Base-by-base conservation (phyloP, 2,113 vertebrate genomes). In the Peromyscus californicus region DNA sequence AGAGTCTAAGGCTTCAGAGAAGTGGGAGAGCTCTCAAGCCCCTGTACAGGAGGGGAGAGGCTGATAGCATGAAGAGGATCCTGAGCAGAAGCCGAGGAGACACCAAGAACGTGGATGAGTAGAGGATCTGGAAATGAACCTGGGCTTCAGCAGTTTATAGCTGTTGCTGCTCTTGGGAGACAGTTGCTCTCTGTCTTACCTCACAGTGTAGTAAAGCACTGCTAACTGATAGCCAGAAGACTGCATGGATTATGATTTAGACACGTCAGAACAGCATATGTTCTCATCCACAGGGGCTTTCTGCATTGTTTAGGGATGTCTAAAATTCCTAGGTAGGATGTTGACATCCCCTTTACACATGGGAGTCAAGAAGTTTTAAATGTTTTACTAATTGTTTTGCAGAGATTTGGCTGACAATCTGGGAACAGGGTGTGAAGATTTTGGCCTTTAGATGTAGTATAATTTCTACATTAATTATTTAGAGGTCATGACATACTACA, bases 401-500 rank as follows among this genome's bases (percentile, higher is more conserved):
- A 63, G 74, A 57, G 61, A 88, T 93, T 93, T 95, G 93, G 76
- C 78, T 82, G 70, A 74, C n/a, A 89, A 89, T 5, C 59, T 70
- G n/a, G 45, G 16, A 61, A 94, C 19, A 19, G 31, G 31, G 86
- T 94, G 76, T 74, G 78, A 83, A 89, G 29, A 89, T 78, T 92
- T 95, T 79, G 74, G 86, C 67, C 61, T 86, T 93, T 85, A 94
- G 45, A 72, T 42, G 78, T 89, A 79, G 36, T 80, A 6, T 87
- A 91, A 91, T 83, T 97, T 97, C 33, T 74, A 90, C 87, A 65
- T 87, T 89, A 97, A 93, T 96, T 95, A 87, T 83, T 90, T 51
- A 93, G 42, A 96, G 45, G 79, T 97, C 87, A 94, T 93, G 33
- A 79, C 51, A n/a, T 69, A 33, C 83, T 89, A 51, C 12, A n/a